Evolutionary conservation across 1,140 invertebrate genomes (phyloP), one percentile per base, ranked within the genome.

Genomic region (Zaprionus camerounensis): DNA sequence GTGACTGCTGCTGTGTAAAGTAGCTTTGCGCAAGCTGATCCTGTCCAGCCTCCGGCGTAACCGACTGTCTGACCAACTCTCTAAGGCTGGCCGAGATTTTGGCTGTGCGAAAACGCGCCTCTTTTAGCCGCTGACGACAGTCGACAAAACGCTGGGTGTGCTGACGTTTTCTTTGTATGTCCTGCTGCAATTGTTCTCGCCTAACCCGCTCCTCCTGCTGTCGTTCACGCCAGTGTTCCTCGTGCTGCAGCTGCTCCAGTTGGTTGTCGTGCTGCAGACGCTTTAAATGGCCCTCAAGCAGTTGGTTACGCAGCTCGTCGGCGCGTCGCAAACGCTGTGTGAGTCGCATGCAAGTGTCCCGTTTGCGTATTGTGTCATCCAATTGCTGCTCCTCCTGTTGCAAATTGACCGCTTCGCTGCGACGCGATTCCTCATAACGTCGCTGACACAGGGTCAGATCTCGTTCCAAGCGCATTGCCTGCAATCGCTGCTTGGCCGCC

Each of bases 71-170:
- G 2, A 93, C 91, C 17, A 93, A 68, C 49, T 93, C 92, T 38
- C 92, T 76, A 13, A 93, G 77, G 66, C 87, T 90, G 13, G 92
- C 91, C 12, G 91, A 92, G 63, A 93, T 88, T 71, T 92, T 92
- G 15, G 92, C 92, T 6, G 81, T 91, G 55, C 81, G 81, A 6
- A 76, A 87, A 12, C 86, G 80, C 2, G 86, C 76, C 55, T 92
- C 78, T 12, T 92, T 78, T 1, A 72, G 73, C 2, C 80, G 78
- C 51, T 88, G 90, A 1, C 84, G 82, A 12, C 72, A 59, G 53
- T 92, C 84, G 4, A 87, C 77, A 28, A 93, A 93, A 12, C 80
- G 87, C 17, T 92, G 90, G 11, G 85, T 82, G 41, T 85, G 78
- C 17, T 71, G 71, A 0, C 81, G 62, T 41, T 92, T 92, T 2